phyloP scores from a whole-genome alignment of 2,797 vertebrate species.

The Microchirus variegatus region DNA sequence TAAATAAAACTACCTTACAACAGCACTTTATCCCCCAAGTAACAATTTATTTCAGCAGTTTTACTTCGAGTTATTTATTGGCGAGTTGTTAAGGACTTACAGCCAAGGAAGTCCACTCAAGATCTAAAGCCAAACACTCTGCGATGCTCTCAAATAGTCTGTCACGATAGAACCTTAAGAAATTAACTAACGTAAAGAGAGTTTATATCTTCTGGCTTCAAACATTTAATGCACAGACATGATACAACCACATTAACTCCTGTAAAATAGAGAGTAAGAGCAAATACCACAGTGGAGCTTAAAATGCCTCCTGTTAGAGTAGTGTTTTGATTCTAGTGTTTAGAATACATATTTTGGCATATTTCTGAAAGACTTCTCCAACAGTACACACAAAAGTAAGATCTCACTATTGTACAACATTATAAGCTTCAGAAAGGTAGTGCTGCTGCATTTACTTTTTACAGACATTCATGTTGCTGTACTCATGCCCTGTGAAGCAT shows the following conservation, averaged over 20 bases:
- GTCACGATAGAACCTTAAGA: constrained; percentile 34
- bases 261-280: constrained; percentile 44
- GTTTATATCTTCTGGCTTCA: constrained; percentile 32
- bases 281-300: constrained; percentile 23
- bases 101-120: constrained; percentile 52
- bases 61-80: constrained; percentile 54
- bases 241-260: constrained; percentile 22
- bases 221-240: constrained; percentile 28
- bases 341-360: not conserved
- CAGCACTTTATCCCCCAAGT: constrained; percentile 11
- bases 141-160: constrained; percentile 38
- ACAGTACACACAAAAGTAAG: not conserved
- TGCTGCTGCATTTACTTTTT: constrained; percentile 25
- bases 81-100: constrained; percentile 54
- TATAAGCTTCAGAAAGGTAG: constrained; percentile 14
- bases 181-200: constrained; percentile 21
- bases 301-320: constrained; percentile 5
- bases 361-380: not conserved
- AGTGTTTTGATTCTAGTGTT: constrained; percentile 1
- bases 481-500: constrained; percentile 25
- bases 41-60: constrained; percentile 44
- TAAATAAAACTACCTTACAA: not conserved
- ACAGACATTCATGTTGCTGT: constrained; percentile 41
- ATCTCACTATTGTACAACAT: not conserved
- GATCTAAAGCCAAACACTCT: constrained; percentile 40